Conservation (phyloP, 2,888 invertebrate species). For the Timema podura region DNA sequence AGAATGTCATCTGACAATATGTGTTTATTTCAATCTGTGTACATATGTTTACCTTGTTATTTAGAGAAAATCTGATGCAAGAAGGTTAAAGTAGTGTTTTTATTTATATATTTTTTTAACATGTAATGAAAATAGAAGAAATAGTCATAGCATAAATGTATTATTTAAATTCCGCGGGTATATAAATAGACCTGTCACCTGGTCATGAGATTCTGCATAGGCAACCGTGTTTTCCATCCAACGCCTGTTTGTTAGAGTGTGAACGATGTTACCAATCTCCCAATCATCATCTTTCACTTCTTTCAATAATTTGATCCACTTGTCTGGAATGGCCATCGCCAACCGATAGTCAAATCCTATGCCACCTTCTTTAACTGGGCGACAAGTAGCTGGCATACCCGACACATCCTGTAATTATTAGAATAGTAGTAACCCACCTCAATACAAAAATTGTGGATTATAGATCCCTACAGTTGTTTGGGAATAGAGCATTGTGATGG, state of each 20-base stretch:
- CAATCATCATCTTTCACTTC: slow-evolving; percentile 86
- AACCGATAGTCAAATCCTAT: slow-evolving; percentile 97
- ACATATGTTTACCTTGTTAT: background rate
- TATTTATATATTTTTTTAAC: too few species aligned
- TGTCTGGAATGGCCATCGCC: slow-evolving; percentile 98
- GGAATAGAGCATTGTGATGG: too few species aligned
- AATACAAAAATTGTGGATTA: background rate
- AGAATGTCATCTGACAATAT: too few species aligned
- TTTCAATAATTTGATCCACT: slow-evolving; percentile 93
- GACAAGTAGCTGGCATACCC: slow-evolving; percentile 96
- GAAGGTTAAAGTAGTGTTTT: too few species aligned
- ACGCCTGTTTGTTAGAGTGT: slow-evolving; percentile 88
- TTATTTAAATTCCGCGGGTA: too few species aligned
- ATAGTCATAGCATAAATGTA: too few species aligned
- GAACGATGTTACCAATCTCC: slow-evolving; percentile 86
- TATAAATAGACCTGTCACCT: slow-evolving; percentile 52
- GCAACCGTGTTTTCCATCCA: slow-evolving; percentile 97
- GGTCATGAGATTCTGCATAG: slow-evolving; percentile 97
- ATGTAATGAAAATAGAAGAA: too few species aligned
- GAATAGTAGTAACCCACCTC: too few species aligned
- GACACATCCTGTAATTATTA: slow-evolving; percentile 89
- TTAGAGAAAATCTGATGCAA: too few species aligned
- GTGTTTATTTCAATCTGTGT: background rate
- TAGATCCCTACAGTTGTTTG: too few species aligned
- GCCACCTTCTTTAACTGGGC: slow-evolving; percentile 91